Evolutionary conservation across 2,113 vertebrate genomes (phyloP).

Genomic region (Physeter macrocephalus): DNA sequence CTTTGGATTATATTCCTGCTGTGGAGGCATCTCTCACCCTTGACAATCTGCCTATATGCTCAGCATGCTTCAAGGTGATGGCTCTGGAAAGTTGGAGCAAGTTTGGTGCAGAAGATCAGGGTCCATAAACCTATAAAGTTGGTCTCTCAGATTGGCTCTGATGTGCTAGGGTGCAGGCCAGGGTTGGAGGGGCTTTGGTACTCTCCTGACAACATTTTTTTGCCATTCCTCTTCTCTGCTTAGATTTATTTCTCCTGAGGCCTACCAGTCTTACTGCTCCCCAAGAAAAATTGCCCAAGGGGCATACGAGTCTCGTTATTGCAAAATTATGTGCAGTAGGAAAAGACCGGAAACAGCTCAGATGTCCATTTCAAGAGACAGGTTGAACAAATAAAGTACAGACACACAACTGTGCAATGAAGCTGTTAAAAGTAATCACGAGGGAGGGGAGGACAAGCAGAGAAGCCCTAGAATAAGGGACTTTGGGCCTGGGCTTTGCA

Average conservation of each 20-base stretch:
- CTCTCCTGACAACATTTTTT: neutral
- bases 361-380: neutral
- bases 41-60: neutral
- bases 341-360: neutral
- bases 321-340: neutral
- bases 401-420: neutral
- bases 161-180: rapidly evolving
- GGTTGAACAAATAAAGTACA: neutral
- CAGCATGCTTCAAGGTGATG: neutral
- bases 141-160: neutral
- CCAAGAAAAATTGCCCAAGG: neutral
- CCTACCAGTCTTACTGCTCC: neutral
- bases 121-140: neutral
- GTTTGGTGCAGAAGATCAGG: neutral
- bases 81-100: neutral
- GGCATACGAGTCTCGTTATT: neutral
- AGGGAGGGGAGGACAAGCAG: too few relatives aligned
- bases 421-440: neutral
- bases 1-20: neutral
- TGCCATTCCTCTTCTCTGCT: neutral
- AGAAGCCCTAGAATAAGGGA: neutral
- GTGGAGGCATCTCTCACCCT: neutral
- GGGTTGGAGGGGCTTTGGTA: neutral
- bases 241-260: neutral
- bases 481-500: neutral